Evolutionary conservation across 2,888 invertebrate genomes (phyloP), one percentile per base, ranked within the genome.

Genomic region (Synanthedon tipuliformis): DNA sequence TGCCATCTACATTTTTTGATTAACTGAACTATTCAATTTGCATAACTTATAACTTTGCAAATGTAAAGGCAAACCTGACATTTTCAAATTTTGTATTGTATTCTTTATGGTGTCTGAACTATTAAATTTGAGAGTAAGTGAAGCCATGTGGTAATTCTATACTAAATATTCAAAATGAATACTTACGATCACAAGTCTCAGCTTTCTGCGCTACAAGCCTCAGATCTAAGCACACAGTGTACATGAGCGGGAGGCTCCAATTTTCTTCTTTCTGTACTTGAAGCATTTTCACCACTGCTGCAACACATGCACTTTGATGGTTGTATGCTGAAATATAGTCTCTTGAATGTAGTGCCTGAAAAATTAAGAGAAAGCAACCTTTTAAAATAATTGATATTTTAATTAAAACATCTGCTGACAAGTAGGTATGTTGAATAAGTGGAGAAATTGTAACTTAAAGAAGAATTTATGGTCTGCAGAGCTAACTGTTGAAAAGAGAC

Each of bases 161-260:
- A n/a, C n/a, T 34, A 34, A 34, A 34, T n/a, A n/a, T n/a, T n/a
- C n/a, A n/a, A 34, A 34, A 34, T 8, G 10, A 34, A 34, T 34
- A 34, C 80, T 74, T 69, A 84, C 83, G 64, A 48, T 65, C 69
- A 51, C 62, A 64, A 49, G 68, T 67, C 72, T 97, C 96, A 27
- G 94, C 95, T 73, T 92, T 91, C 57, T 93, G 91, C 1, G 95
- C 95, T 53, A 95, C 88, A n/a, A 94, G 88, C 53, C 99, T 87
- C 48, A 99, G 86, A 78, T 99, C 99, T 13, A 96, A 88, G 66
- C 97, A 96, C 12, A 95, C 91, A 0, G 92, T 90, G 69, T 95
- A 96, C 94, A 99, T 95, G 8, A 99, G 90, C 0, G 97, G 95
- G n/a, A 99, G 81, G 62, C 94, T 93, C 99, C 99, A 99, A 77